phyloP scores from a whole-genome alignment of 1,140 invertebrate genomes.

The Euschistus heros region DNA sequence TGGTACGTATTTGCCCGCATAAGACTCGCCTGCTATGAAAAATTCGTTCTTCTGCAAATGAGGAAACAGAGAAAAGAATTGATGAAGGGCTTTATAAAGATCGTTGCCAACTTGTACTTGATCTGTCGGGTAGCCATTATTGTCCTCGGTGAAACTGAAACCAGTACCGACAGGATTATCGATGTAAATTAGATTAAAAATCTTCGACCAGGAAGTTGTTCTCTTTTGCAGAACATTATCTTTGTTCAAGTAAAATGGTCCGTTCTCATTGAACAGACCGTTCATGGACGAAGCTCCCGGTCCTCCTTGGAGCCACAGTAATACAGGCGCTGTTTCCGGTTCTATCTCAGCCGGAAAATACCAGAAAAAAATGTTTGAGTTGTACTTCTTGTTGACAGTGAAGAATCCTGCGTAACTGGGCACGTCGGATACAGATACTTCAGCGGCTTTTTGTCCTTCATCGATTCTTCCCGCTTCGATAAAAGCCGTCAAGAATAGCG shows the following conservation, averaged over 20 bases:
- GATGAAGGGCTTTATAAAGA: conserved; percentile 50
- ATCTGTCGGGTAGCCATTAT: conserved; percentile 11
- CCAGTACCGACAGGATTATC: conserved; percentile 47
- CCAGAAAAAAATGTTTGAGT: conserved; percentile 62
- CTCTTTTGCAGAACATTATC: conserved; percentile 49
- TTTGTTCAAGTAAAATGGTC: conserved; percentile 34
- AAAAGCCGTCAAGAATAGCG: not conserved
- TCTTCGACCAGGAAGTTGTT: conserved; percentile 36
- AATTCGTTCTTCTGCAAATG: conserved; percentile 29
- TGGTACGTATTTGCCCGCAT: conserved; percentile 46
- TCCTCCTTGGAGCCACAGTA: conserved; percentile 71
- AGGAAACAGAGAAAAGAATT: conserved; percentile 57
- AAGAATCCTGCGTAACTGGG: conserved; percentile 52
- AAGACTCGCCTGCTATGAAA: conserved; percentile 42
- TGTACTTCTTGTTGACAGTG: conserved; percentile 52
- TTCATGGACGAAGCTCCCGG: conserved; percentile 53
- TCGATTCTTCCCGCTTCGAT: not conserved
- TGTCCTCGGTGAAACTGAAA: conserved; percentile 26
- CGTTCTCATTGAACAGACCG: conserved; percentile 58
- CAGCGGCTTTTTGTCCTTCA: not conserved
- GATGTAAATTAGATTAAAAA: conserved; percentile 70
- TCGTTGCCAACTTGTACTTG: conserved; percentile 46
- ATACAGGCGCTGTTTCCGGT: conserved; percentile 44
- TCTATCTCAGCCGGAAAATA: conserved; percentile 52
- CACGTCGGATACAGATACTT: not conserved